Conservation (phyloP, 2,888 invertebrate genomes). For the Eueremaeus valkanovi region DNA sequence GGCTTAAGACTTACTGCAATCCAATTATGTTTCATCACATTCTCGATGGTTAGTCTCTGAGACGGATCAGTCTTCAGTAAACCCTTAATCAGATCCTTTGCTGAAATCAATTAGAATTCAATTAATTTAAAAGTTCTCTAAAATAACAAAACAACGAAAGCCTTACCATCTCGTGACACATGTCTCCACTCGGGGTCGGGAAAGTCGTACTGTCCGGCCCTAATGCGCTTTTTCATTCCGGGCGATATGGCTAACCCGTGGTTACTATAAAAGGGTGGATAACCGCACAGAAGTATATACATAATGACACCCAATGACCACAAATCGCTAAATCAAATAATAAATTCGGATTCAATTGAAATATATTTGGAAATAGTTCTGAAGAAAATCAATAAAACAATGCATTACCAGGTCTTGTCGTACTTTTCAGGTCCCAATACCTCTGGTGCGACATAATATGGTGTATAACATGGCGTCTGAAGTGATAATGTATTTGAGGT, state of each 20-base stretch:
- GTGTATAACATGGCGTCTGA: constrained; percentile 98
- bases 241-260: constrained; percentile 90
- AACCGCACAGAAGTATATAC: constrained; percentile 98
- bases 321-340: constrained; percentile 77
- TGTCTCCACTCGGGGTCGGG: constrained; percentile 93
- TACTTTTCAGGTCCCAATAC: constrained; percentile 95
- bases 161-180: constrained; percentile 75
- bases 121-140: too few relatives aligned
- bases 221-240: constrained; percentile 95
- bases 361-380: neutral
- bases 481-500: constrained; percentile 74
- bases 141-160: neutral
- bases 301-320: constrained; percentile 99
- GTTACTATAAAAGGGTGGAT: constrained; percentile 98
- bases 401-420: constrained; percentile 63
- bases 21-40: constrained; percentile 83
- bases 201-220: constrained; percentile 95
- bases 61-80: constrained; percentile 93
- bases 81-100: constrained; percentile 89
- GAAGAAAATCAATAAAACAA: neutral
- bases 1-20: constrained; percentile 64
- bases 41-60: constrained; percentile 79
- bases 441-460: constrained; percentile 90
- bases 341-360: neutral
- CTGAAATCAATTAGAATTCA: constrained; percentile 49